Conservation (phyloP, 2,113 vertebrate species). For the Phrynosoma platyrhinos region DNA sequence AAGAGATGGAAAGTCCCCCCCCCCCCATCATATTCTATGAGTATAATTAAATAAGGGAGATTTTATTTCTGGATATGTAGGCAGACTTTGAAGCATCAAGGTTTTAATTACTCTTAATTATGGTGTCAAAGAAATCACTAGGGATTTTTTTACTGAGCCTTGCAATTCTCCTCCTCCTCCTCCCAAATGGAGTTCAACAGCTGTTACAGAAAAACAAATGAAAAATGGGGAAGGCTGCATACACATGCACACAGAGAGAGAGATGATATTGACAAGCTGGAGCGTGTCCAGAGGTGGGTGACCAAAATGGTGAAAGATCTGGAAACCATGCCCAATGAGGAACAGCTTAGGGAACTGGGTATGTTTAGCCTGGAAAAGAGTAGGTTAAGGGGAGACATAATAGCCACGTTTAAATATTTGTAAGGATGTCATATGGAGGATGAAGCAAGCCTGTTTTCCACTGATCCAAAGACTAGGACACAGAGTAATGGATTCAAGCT, state of each 20-base stretch:
- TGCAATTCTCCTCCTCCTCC: slow-evolving; percentile 12
- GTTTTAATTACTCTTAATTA: slow-evolving; percentile 48
- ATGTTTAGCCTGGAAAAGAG: too few relatives aligned
- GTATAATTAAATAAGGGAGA: slow-evolving; percentile 35
- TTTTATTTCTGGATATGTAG: slow-evolving; percentile 46
- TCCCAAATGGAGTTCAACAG: slow-evolving; percentile 40
- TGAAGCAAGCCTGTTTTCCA: too few relatives aligned
- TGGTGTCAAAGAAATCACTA: slow-evolving; percentile 38
- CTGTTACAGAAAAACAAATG: slow-evolving; percentile 28
- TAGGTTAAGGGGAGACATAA: too few relatives aligned
- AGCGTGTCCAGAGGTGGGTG: too few relatives aligned
- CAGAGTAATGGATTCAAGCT: too few relatives aligned
- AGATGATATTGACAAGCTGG: background rate
- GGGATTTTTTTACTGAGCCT: slow-evolving; percentile 30
- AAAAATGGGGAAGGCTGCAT: background rate
- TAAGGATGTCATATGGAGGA: too few relatives aligned
- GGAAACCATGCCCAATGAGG: too few relatives aligned
- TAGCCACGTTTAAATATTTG: too few relatives aligned
- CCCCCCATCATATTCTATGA: slow-evolving; percentile 7
- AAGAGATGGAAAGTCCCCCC: background rate
- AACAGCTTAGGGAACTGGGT: too few relatives aligned
- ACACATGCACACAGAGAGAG: background rate
- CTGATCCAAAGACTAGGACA: too few relatives aligned
- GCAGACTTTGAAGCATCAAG: slow-evolving; percentile 38
- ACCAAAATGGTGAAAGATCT: too few relatives aligned